Evolutionary conservation across 2,797 vertebrate genomes (phyloP).

Genomic region (Arremon aurantiirostris): DNA sequence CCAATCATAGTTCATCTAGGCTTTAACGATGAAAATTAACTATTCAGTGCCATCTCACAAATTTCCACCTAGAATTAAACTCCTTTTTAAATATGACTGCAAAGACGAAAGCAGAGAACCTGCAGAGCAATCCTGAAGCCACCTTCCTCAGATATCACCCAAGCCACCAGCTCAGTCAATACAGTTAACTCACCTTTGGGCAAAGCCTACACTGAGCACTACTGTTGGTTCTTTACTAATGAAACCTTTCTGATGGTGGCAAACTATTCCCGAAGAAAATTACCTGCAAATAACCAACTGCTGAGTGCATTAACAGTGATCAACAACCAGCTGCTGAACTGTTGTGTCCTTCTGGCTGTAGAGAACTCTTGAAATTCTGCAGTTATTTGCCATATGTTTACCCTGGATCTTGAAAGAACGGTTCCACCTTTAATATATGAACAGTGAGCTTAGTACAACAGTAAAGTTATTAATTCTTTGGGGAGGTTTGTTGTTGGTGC

Average conservation of each 20-base stretch:
- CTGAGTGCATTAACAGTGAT: not conserved
- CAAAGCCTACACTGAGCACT: not conserved
- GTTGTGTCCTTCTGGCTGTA: not conserved
- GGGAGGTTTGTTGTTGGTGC: not conserved
- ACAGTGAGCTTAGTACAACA: not conserved
- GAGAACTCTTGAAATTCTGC: not conserved
- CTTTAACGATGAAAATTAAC: not conserved
- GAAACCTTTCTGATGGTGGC: not conserved
- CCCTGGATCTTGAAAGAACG: not conserved
- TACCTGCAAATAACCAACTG: not conserved
- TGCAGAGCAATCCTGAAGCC: not conserved
- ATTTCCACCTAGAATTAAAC: not conserved
- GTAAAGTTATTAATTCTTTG: not conserved
- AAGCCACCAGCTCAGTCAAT: not conserved
- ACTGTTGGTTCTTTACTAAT: not conserved
- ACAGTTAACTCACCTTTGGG: not conserved
- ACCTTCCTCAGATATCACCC: not conserved
- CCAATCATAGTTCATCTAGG: not conserved
- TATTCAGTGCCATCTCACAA: not conserved
- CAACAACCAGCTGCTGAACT: not conserved
- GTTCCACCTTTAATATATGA: not conserved
- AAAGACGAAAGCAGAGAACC: not conserved
- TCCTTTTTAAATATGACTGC: not conserved
- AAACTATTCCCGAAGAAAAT: not conserved
- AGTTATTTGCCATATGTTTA: not conserved